Evolutionary conservation across 2,113 vertebrate species (phyloP), one percentile per base, ranked within the genome.

Genomic region (Saimiri boliviensis): DNA sequence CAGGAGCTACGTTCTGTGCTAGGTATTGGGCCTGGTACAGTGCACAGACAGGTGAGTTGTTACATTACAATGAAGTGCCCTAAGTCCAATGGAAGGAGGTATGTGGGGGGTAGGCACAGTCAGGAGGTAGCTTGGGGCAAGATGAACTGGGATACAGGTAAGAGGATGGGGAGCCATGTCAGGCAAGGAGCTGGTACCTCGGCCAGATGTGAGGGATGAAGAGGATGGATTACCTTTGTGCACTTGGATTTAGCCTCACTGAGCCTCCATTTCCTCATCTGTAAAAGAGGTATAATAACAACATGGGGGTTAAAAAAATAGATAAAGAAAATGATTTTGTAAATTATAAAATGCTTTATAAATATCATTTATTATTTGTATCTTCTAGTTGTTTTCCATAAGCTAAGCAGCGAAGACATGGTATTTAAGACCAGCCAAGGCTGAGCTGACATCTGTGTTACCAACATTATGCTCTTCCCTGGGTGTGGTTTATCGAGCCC

Each of bases 21-120:
- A 8, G 49, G 71, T 4, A 16, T 49, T 81, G 80, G 74, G 10
- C 37, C 40, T 42, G 0, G 11, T 23, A 9, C 4, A 40, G 10
- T 3, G 9, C 40, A 14, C 17, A 17, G 27, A 13, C 1, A 40
- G 68, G 52, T 0, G 23, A 68, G n/a, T 45, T 37, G 35, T 40
- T 12, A 23, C 25, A 8, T 42, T 23, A 45, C 2, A 5, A 2
- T 9, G 32, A 27, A n/a, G n/a, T 4, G 17, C 23, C 19, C 0
- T 3, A 0, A 1, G 12, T 14, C 45, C 54, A 23, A 49, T 0
- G 35, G 13, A 52, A 80, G 58, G 81, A 71, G 37, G 12, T n/a
- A 2, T 42, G 42, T 21, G 4, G 4, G 52, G 30, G 27, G 6
- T 20, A 17, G 21, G 30, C 17, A 19, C 27, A 83, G 12, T 58